Evolutionary conservation across 2,113 vertebrate genomes (phyloP).

Genomic region (Tricholaema leucomelas): DNA sequence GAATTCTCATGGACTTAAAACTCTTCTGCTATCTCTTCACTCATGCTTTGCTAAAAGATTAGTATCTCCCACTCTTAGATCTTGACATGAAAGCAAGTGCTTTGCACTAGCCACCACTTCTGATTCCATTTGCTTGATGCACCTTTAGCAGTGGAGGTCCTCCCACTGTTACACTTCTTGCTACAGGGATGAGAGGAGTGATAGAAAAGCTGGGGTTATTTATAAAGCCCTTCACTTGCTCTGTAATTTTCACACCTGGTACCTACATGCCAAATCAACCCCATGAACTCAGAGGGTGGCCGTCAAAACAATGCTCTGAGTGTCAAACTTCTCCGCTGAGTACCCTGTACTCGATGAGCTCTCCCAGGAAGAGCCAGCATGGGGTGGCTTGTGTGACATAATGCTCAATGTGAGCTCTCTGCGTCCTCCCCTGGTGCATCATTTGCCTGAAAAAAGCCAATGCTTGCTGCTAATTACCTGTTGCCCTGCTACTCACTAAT

Average conservation of each 20-base stretch:
- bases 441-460: not conserved
- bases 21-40: not conserved
- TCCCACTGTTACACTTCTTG: not conserved
- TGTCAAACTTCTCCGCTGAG: not conserved
- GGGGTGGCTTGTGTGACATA: not conserved
- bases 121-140: not conserved
- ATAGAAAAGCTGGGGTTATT: not conserved
- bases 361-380: not conserved
- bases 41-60: not conserved
- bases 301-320: not conserved
- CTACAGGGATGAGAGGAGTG: not conserved
- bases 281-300: not conserved
- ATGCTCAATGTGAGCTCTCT: not conserved
- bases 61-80: not conserved
- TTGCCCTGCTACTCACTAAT: slow-evolving; percentile 8
- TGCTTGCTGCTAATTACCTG: not conserved
- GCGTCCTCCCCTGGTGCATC: not conserved
- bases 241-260: not conserved
- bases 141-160: not conserved
- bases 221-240: not conserved
- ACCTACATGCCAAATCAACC: not conserved
- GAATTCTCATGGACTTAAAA: not conserved
- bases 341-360: not conserved
- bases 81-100: not conserved
- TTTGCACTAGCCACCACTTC: not conserved